phyloP scores from a whole-genome alignment of 2,797 vertebrate genomes.

The Aythya fuligula region DNA sequence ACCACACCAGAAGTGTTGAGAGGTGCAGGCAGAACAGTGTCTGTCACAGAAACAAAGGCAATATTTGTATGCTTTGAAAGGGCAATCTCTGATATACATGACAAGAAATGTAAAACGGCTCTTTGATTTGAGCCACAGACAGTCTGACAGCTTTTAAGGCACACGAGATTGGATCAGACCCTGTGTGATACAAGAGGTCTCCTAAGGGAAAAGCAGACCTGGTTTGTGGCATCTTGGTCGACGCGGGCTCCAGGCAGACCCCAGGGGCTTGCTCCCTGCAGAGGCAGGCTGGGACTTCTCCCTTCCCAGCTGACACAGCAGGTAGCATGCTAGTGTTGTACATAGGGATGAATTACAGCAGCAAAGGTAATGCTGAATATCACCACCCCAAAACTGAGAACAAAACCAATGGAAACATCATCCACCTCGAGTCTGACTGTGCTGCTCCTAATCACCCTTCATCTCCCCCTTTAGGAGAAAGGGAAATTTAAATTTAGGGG shows the following conservation, averaged over 20 bases:
- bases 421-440: not conserved
- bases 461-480: not conserved
- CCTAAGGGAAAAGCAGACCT: not conserved
- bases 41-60: slow-evolving; percentile 38
- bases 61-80: not conserved
- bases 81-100: not conserved
- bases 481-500: not conserved
- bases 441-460: not conserved
- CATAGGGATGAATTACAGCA: not conserved
- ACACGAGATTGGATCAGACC: fast-evolving
- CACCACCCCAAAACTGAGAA: not conserved
- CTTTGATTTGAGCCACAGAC: not conserved
- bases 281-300: not conserved
- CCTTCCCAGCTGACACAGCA: not conserved
- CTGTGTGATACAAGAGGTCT: not conserved
- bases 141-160: not conserved
- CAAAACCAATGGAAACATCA: not conserved
- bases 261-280: not conserved
- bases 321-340: not conserved
- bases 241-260: not conserved
- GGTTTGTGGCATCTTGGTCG: not conserved
- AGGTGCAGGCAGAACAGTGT: not conserved
- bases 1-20: not conserved
- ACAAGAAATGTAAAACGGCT: not conserved
- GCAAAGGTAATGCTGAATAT: not conserved